Percentiles rank a stretch among this genome's conserved stretches.
These are phyloP conservation scores for Asbolus verrucosus DNA, from an alignment of 1,140 invertebrate genomes.

Conservation along the genomic window DNA sequence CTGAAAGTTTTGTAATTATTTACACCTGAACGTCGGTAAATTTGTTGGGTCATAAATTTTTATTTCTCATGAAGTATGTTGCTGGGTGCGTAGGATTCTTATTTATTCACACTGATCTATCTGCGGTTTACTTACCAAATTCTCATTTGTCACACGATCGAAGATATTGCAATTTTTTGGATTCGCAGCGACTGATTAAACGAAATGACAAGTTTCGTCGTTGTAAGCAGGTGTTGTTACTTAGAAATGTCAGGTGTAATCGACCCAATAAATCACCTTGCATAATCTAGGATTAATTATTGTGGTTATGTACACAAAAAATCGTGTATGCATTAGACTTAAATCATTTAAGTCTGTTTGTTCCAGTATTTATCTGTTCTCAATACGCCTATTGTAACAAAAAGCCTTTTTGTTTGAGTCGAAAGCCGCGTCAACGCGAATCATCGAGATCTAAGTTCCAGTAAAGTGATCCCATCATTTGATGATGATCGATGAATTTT, in stretches of 20 bases:
- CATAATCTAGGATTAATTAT: slow-evolving; percentile 34
- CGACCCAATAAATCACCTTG: slow-evolving; percentile 33
- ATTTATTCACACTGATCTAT: too few species aligned
- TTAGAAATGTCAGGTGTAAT: slow-evolving; percentile 29
- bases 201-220: too few species aligned
- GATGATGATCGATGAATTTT: slow-evolving; percentile 19
- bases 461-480: not conserved
- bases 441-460: not conserved
- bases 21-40: not conserved
- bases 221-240: slow-evolving; percentile 24
- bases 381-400: slow-evolving; percentile 3
- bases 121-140: too few species aligned
- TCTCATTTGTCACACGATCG: not conserved
- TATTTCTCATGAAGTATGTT: not conserved
- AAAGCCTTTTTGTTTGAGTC: not conserved
- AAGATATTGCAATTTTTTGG: not conserved
- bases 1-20: not conserved
- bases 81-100: too few species aligned
- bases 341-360: slow-evolving; percentile 4
- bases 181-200: too few species aligned
- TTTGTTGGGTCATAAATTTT: not conserved
- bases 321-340: not conserved
- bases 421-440: not conserved
- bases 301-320: slow-evolving; percentile 13
- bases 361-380: slow-evolving; percentile 16